phyloP scores from a whole-genome alignment of 2,113 vertebrate genomes.

The Mus spicilegus region DNA sequence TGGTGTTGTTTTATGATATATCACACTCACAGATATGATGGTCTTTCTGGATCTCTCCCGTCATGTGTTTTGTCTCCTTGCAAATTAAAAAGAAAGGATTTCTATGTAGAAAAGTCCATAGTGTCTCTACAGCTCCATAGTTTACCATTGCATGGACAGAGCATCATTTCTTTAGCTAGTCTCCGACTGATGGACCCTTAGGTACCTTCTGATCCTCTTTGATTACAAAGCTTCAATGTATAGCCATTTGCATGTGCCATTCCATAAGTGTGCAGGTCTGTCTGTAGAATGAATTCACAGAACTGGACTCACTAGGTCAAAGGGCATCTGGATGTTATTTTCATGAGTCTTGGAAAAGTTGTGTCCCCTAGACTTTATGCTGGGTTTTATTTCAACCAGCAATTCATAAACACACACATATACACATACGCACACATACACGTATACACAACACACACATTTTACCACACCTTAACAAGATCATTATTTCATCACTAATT shows the following conservation, averaged over 20 bases:
- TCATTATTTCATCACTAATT: constrained; percentile 23
- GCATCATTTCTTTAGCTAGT: constrained; percentile 18
- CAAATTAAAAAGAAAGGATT: background rate
- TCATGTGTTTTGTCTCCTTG: constrained; percentile 53
- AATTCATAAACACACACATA: background rate
- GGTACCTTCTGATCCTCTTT: background rate
- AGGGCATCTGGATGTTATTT: constrained; percentile 29
- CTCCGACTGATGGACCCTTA: background rate
- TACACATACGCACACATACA: too few relatives aligned
- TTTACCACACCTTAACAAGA: constrained; percentile 34
- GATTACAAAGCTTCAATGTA: background rate
- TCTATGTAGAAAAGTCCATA: background rate
- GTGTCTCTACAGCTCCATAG: background rate
- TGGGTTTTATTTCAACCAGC: constrained; percentile 1
- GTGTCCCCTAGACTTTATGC: background rate
- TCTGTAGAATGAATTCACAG: background rate
- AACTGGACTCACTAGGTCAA: constrained; percentile 40
- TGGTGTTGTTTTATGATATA: background rate
- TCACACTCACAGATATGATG: background rate
- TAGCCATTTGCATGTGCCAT: background rate
- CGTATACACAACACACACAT: background rate
- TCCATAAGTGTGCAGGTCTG: background rate
- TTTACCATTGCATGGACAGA: background rate
- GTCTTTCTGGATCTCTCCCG: constrained; percentile 19
- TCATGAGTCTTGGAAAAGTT: constrained; percentile 36